Base-by-base conservation (phyloP, 2,113 vertebrate species). In the Malurus melanocephalus region DNA sequence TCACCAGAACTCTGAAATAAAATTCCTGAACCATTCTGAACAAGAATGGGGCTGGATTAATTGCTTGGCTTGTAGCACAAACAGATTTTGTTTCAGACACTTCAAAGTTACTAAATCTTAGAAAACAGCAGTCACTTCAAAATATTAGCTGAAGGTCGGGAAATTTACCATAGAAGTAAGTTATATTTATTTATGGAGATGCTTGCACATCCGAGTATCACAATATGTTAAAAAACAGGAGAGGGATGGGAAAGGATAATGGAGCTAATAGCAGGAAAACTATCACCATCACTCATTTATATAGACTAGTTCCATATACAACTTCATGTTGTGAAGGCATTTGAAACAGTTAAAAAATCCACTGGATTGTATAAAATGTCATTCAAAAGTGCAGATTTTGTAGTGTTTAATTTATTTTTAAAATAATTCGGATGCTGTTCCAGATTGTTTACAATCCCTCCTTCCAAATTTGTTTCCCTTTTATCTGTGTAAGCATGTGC, bases 401-500 rank as follows among this genome's bases (percentile, higher is more conserved):
- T 60, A 89, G 85, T 38, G 64, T 90, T 90, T 49, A 43, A 75
- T 95, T 95, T 94, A 49, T 95, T 95, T 94, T 91, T 22, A 42
- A 74, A 92, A 71, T 89, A 87, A 94, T 93, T 97, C 91, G 80
- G 73, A 95, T 93, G 89, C 74, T 79, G 26, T 90, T 97, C 82
- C 94, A 79, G 81, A 94, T 97, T 96, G 88, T 93, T 92, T 88
- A 86, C 79, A 88, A 69, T 79, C 74, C 72, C 85, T 88, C 19
- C 88, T 94, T 94, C 83, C 82, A 94, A 92, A 92, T 96, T 95
- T 94, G 87, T 95, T 97, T 96, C 90, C 56, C 32, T 93, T 96
- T 96, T 97, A 94, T 96, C 94, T 95, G 80, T 72, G 89, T 84
- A 88, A 93, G 91, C 95, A 86, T 82, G 94, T 94, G 91, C 69